Conservation (phyloP, 2,113 vertebrate genomes). For the Actenoides hombroni region DNA sequence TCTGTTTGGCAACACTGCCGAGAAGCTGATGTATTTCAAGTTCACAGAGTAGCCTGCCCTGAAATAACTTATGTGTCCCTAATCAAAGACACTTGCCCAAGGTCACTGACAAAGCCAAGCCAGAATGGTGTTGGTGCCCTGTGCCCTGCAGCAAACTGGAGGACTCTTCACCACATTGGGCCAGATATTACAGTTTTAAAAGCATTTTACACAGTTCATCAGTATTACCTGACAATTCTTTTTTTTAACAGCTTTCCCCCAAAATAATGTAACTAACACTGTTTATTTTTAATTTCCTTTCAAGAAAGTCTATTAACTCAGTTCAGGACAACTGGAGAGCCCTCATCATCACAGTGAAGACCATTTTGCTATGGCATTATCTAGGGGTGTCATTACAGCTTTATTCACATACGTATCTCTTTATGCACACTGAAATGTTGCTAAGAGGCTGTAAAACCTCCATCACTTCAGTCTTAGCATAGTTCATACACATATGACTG, state of each 20-base stretch:
- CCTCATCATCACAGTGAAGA: neutral
- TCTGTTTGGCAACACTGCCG: neutral
- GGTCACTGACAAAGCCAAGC: neutral
- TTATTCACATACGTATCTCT: neutral
- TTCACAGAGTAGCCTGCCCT: neutral
- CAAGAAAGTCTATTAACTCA: neutral
- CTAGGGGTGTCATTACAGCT: neutral
- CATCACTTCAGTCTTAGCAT: neutral
- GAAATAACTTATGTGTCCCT: neutral
- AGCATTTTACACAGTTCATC: neutral
- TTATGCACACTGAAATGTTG: neutral
- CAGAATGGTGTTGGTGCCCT: neutral
- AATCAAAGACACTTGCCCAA: neutral
- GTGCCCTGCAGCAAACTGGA: neutral
- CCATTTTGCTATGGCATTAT: neutral
- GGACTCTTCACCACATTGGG: neutral
- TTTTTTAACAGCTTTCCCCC: neutral
- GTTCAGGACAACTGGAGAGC: neutral
- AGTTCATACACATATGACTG: neutral
- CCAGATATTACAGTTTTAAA: neutral
- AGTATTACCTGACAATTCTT: neutral
- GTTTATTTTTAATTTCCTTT: neutral
- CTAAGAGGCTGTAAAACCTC: neutral
- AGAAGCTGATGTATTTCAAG: neutral
- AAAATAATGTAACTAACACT: neutral